phyloP scores from a whole-genome alignment of 2,888 invertebrate genomes.

The Eristalis intricaria region DNA sequence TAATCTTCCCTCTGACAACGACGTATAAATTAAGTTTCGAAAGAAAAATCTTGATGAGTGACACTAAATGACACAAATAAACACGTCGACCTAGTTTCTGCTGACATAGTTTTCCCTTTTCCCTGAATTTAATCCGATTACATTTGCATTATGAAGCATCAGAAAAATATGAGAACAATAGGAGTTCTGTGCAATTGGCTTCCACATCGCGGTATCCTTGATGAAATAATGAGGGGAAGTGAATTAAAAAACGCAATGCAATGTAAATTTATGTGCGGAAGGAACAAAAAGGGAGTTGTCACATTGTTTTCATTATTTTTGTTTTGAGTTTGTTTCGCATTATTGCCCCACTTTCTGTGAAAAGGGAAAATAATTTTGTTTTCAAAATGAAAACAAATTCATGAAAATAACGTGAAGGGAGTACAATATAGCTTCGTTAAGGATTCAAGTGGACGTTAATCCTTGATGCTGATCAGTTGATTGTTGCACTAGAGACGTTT shows the following conservation, averaged over 20 bases:
- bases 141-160: constrained; percentile 13
- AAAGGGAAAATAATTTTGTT: background rate
- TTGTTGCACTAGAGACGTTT: too few relatives aligned
- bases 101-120: constrained; percentile 3
- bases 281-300: background rate
- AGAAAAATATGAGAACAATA: constrained; percentile 28
- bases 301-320: background rate
- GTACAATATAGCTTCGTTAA: background rate
- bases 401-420: background rate
- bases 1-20: background rate
- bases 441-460: background rate
- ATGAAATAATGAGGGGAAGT: constrained; percentile 29
- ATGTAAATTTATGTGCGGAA: constrained; percentile 16
- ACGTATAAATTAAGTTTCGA: background rate
- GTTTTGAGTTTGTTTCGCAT: background rate
- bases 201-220: constrained; percentile 25
- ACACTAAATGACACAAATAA: constrained; percentile 10
- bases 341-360: background rate
- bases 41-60: background rate
- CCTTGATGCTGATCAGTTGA: too few relatives aligned
- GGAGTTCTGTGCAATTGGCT: constrained; percentile 14
- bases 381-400: background rate
- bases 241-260: constrained; percentile 19
- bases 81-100: background rate
- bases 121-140: constrained; percentile 8